phyloP scores from a whole-genome alignment of 2,797 vertebrate genomes.

The Peromyscus melanophrys region DNA sequence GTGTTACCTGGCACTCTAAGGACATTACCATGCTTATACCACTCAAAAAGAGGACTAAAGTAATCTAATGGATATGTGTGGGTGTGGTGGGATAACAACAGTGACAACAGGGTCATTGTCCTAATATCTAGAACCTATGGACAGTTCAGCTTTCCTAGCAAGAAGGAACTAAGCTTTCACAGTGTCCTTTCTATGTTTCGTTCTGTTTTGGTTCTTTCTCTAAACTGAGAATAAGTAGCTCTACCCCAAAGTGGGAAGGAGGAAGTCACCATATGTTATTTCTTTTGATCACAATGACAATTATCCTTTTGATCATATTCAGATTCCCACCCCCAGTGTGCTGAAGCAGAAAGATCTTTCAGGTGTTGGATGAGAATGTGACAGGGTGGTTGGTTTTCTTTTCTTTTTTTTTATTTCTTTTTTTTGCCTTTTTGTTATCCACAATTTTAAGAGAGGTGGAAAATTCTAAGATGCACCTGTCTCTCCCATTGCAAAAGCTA shows the following conservation, averaged over 20 bases:
- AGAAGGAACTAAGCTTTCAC: constrained; percentile 13
- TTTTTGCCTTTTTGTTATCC: not conserved
- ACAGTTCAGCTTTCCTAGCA: not conserved
- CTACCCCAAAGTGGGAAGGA: not conserved
- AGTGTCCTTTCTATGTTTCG: not conserved
- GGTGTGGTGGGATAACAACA: not conserved
- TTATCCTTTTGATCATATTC: constrained; percentile 33
- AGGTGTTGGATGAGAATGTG: not conserved
- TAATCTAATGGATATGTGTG: not conserved
- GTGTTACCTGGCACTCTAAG: constrained; percentile 1
- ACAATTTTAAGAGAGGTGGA: constrained; percentile 56
- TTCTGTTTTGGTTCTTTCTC: constrained; percentile 25
- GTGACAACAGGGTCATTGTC: no score
- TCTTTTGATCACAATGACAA: not conserved
- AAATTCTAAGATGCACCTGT: constrained; percentile 5
- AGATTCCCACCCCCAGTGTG: not conserved
- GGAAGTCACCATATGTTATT: not conserved
- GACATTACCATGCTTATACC: not conserved
- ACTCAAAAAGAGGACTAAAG: not conserved
- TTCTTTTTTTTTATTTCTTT: not conserved
- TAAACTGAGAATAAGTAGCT: constrained; percentile 3
- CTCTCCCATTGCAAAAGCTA: not conserved
- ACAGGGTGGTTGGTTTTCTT: not conserved
- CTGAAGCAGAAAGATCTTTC: constrained; percentile 18
- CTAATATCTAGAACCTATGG: not conserved